Conservation (phyloP, 53 echinoderm and acorn worm species). For the Apostichopus leukothele region DNA sequence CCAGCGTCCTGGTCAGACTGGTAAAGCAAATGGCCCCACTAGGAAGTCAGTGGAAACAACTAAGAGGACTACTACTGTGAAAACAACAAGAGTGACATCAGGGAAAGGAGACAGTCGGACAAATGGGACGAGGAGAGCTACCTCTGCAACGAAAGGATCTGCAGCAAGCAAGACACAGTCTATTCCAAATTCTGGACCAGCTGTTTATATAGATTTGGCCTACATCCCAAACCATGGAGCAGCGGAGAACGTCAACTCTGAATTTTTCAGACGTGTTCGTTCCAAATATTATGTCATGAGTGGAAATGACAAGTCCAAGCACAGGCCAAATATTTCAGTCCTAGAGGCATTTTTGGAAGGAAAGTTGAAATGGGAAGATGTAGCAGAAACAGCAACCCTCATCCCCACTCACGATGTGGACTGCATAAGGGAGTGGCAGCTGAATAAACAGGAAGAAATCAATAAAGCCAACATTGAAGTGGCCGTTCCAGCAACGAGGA, state of each 20-base stretch:
- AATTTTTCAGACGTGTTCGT: conserved; percentile 92
- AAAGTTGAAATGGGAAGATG: conserved; percentile 86
- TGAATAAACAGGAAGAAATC: conserved; percentile 74
- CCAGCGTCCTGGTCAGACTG: conserved; percentile 78
- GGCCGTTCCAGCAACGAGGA: conserved; percentile 84
- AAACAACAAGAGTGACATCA: conserved; percentile 63
- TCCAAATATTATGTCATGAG: conserved; percentile 95
- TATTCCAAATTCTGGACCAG: conserved; percentile 89
- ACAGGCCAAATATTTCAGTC: conserved; percentile 76
- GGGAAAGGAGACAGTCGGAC: conserved; percentile 67
- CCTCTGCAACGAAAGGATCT: conserved; percentile 50
- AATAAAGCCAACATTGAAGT: conserved; percentile 79
- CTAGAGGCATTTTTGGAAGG: conserved; percentile 92
- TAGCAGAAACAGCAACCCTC: conserved; percentile 71
- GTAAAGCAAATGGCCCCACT: conserved; percentile 57
- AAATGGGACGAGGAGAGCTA: conserved; percentile 69
- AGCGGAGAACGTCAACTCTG: conserved; percentile 86
- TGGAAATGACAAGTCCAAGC: conserved; percentile 75
- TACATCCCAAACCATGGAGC: conserved; percentile 93
- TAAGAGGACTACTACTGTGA: conserved; percentile 64
- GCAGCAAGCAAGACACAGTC: conserved; percentile 65
- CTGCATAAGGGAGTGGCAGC: conserved; percentile 84
- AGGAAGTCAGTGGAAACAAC: conserved; percentile 63
- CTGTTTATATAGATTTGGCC: conserved; percentile 85
- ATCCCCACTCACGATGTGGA: conserved; percentile 92